Percentiles rank a stretch among this genome's conserved stretches.
These are phyloP conservation scores for Zaprionus africanus DNA, from an alignment of 1,140 invertebrate genomes.

Conservation along the genomic window DNA sequence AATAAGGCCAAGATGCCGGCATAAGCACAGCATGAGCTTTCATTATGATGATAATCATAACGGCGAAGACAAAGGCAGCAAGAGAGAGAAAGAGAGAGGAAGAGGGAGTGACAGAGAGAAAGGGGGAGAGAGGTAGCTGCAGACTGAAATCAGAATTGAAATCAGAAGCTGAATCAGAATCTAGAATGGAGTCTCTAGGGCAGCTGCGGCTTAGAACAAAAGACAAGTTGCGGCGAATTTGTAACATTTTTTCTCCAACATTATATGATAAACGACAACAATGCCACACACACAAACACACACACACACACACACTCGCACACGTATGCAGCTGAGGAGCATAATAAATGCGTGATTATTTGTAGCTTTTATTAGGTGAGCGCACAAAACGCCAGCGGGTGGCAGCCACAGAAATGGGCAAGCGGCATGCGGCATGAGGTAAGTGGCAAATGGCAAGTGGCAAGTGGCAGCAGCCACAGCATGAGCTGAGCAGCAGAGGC, in stretches of 20 bases:
- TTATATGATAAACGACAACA: conserved; percentile 45
- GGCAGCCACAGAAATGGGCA: conserved; percentile 29
- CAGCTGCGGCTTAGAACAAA: conserved; percentile 53
- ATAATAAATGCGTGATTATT: conserved; percentile 77
- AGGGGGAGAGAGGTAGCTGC: neutral
- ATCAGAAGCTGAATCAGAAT: conserved; percentile 28
- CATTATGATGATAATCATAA: conserved; percentile 55
- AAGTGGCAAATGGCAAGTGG: conserved; percentile 20
- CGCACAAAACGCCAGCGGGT: conserved; percentile 51
- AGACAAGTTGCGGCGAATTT: conserved; percentile 53
- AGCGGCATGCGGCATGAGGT: conserved; percentile 12
- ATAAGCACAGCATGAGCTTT: conserved; percentile 29
- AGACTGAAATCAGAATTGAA: conserved; percentile 6
- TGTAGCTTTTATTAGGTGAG: conserved; percentile 74
- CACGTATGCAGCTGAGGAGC: conserved; percentile 29
- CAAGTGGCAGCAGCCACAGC: conserved; percentile 8
- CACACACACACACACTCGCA: conserved; percentile 2
- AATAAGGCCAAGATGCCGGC: conserved; percentile 18
- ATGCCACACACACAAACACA: conserved; percentile 25
- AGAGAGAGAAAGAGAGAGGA: neutral
- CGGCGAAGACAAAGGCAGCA: conserved; percentile 13
- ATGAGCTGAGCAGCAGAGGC: neutral
- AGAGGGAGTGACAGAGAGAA: neutral
- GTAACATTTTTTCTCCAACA: conserved; percentile 32
- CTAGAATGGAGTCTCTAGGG: conserved; percentile 29